Evolutionary conservation across 2,797 vertebrate species (phyloP), one percentile per base, ranked within the genome.

Genomic region (Ceyx erithaca): DNA sequence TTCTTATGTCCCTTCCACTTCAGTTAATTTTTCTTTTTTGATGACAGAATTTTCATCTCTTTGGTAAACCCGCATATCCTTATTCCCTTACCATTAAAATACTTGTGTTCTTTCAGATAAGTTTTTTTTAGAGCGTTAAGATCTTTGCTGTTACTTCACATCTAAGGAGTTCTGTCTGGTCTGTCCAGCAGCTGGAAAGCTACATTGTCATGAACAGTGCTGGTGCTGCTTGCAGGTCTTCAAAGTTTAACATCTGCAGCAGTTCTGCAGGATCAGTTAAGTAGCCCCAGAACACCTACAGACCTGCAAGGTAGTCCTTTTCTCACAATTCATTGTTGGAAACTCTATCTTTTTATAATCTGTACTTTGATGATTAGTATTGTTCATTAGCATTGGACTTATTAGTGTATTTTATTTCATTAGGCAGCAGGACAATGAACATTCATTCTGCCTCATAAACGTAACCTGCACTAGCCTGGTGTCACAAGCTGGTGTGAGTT

Each of bases 351-450:
- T 95, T 94, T 81, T 93, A 75, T 92, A 89, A 96, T 33, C 40
- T 45, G 17, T 88, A 77, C 35, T 92, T 80, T 67, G 72, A 87
- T 91, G 92, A 90, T 78, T 73, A 72, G 30, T 90, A 80, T 88
- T 91, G 41, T 92, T 85, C 72, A 80, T 89, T 94, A 94, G 37
- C 4, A 7, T 37, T 92, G 82, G 80, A 84, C 90, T 95, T 94
- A 84, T 93, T 95, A 28, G 55, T 28, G 43, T 87, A 49, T 83
- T 81, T 91, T 52, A 79, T 95, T 95, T 92, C 73, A 73, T 87
- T 85, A 95, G 73, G 55, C 67, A 81, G 77, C 30, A 79, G 43
- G 66, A 76, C 1, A 31, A 66, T 33, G 67, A 93, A 63, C 31
- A 72, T 33, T 87, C 73, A 30, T 87, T 89, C 77, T 84, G 80